These are phyloP conservation scores for Coryphaenoides rupestris DNA, from an alignment of 2,113 vertebrate genomes.

Conservation along the genomic window DNA sequence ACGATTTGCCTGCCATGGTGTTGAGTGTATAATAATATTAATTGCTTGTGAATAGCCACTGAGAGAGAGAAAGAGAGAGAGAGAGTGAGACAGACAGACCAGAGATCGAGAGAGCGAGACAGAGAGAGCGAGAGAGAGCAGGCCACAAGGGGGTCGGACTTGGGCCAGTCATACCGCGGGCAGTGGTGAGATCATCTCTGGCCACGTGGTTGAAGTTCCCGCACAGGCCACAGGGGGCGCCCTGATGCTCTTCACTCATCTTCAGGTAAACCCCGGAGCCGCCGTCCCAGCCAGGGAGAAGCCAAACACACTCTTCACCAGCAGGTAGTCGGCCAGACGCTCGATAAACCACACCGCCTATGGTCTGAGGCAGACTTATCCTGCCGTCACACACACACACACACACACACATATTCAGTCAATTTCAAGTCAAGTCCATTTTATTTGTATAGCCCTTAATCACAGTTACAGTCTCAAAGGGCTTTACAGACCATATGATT, in stretches of 20 bases:
- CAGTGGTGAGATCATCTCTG: slow-evolving; percentile 85
- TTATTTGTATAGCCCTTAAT: no score
- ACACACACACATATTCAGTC: slow-evolving; percentile 2
- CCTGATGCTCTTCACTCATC: slow-evolving; percentile 88
- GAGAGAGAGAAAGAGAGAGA: slow-evolving; percentile 45
- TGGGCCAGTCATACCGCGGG: slow-evolving; percentile 78
- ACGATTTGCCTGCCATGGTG: slow-evolving; percentile 44
- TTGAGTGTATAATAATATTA: slow-evolving; percentile 62
- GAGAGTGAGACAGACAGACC: not conserved
- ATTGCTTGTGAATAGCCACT: slow-evolving; percentile 56
- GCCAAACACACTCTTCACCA: slow-evolving; percentile 96
- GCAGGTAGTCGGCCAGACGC: slow-evolving; percentile 91
- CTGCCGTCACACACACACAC: slow-evolving; percentile 61
- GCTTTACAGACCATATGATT: no score
- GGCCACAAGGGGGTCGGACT: not conserved
- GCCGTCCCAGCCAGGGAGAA: slow-evolving; percentile 98
- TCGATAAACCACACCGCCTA: slow-evolving; percentile 89
- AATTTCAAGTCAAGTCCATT: no score
- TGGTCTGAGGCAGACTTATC: slow-evolving; percentile 83
- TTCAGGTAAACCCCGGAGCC: slow-evolving; percentile 93
- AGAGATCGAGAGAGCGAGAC: not conserved
- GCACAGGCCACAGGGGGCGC: slow-evolving; percentile 88
- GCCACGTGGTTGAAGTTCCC: slow-evolving; percentile 91
- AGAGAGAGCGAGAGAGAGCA: not conserved
- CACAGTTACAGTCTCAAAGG: no score